Percentiles rank a stretch among this genome's conserved stretches.
Conservation (phyloP, 2,888 invertebrate species). For the Tinea pellionella region DNA sequence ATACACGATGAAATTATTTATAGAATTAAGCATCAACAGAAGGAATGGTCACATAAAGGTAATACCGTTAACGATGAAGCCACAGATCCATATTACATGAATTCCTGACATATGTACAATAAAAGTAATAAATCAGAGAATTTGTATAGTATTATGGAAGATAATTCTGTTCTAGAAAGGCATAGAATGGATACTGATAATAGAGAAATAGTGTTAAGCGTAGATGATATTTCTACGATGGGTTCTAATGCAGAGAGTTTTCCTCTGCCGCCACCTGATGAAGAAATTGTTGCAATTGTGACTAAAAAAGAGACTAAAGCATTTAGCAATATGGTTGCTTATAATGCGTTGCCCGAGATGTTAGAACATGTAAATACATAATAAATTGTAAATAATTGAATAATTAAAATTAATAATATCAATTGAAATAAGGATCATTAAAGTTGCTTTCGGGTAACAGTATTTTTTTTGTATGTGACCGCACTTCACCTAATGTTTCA, state of each 20-base stretch:
- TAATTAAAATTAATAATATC: neutral
- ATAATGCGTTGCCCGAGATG: conserved; percentile 64
- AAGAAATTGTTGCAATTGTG: conserved; percentile 62
- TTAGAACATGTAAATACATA: conserved; percentile 53
- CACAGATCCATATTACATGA: conserved; percentile 75
- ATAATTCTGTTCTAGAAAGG: conserved; percentile 51
- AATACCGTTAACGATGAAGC: conserved; percentile 75
- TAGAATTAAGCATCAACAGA: conserved; percentile 78
- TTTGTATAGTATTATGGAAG: conserved; percentile 70
- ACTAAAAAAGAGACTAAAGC: conserved; percentile 62
- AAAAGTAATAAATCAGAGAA: conserved; percentile 64
- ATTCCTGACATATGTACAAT: conserved; percentile 79
- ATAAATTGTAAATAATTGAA: neutral
- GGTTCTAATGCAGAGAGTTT: conserved; percentile 43
- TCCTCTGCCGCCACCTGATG: conserved; percentile 49
- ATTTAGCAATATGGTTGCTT: conserved; percentile 64
- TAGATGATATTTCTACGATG: conserved; percentile 56
- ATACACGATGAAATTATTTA: conserved; percentile 90
- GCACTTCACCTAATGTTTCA: too few relatives aligned
- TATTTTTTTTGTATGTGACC: too few relatives aligned
- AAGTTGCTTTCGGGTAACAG: too few relatives aligned
- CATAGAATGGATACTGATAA: conserved; percentile 60
- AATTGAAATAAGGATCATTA: too few relatives aligned
- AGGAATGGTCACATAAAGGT: conserved; percentile 71
- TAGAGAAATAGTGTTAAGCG: conserved; percentile 60